phyloP scores from a whole-genome alignment of 2,113 vertebrate species.

The Platysteira castanea region DNA sequence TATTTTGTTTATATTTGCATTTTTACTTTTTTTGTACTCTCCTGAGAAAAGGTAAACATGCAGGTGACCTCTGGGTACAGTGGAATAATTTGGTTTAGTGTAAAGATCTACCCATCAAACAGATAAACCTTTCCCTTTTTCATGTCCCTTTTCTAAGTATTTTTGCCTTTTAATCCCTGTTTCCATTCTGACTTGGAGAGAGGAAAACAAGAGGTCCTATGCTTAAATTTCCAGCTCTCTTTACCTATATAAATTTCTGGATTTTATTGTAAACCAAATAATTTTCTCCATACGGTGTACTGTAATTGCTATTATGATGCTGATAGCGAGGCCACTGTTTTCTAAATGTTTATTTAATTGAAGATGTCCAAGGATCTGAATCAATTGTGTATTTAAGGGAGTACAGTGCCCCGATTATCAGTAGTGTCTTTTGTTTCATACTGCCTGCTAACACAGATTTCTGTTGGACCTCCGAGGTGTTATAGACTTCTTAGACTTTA shows the following conservation, averaged over 20 bases:
- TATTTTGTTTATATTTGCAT: neutral
- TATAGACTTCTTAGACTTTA: neutral
- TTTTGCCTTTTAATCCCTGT: neutral
- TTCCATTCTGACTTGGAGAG: neutral
- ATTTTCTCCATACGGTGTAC: neutral
- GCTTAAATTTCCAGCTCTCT: neutral
- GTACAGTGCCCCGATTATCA: neutral
- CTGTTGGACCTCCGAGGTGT: neutral
- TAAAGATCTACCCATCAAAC: neutral
- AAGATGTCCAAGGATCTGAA: neutral
- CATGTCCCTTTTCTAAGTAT: neutral
- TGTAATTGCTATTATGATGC: neutral
- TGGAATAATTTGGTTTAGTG: neutral
- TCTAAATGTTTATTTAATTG: neutral
- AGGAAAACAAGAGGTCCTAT: neutral
- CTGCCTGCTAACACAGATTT: neutral
- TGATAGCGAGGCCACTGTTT: neutral
- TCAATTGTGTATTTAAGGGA: neutral
- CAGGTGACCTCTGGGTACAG: neutral
- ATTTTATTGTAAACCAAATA: rapidly evolving
- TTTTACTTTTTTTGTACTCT: neutral
- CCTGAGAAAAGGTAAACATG: neutral
- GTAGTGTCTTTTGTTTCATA: neutral
- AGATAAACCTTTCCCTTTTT: neutral
- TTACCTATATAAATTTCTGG: neutral